Conservation (phyloP, 2,888 invertebrate genomes). For the Xestia sexstrigata region DNA sequence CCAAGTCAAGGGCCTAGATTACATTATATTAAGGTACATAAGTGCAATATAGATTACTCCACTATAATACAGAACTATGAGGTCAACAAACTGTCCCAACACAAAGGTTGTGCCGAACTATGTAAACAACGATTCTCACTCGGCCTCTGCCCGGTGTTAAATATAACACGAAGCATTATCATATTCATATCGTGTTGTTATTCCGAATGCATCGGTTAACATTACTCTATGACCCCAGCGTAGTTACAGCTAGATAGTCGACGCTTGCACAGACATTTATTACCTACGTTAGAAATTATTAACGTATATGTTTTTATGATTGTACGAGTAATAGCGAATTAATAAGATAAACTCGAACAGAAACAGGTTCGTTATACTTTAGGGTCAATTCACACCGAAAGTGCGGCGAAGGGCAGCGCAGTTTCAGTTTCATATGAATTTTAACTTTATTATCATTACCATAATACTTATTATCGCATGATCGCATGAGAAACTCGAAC, state of each 20-base stretch:
- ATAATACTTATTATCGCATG: no score
- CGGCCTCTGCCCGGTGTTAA: conserved; percentile 44
- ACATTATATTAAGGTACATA: background rate
- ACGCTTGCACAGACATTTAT: conserved; percentile 14
- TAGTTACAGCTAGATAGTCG: conserved; percentile 21
- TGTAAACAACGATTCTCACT: conserved; percentile 33
- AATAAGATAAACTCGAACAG: background rate
- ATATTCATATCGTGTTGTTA: conserved; percentile 52
- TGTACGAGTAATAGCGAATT: conserved; percentile 3
- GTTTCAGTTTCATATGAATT: no score
- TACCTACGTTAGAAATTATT: conserved; percentile 16
- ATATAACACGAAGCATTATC: conserved; percentile 49
- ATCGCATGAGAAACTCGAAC: no score
- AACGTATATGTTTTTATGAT: conserved; percentile 1
- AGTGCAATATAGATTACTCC: conserved; percentile 2
- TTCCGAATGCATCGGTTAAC: conserved; percentile 44
- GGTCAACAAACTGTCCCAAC: conserved; percentile 43
- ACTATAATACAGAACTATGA: conserved; percentile 2
- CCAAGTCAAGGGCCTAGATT: background rate
- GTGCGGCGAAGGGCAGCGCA: no score
- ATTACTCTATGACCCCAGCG: conserved; percentile 45
- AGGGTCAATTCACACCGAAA: no score
- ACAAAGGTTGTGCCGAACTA: conserved; percentile 34
- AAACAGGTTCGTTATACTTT: background rate
- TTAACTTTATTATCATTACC: no score